Evolutionary conservation across 1,140 invertebrate genomes (phyloP).

Genomic region (Scaptodrosophila lebanonensis): DNA sequence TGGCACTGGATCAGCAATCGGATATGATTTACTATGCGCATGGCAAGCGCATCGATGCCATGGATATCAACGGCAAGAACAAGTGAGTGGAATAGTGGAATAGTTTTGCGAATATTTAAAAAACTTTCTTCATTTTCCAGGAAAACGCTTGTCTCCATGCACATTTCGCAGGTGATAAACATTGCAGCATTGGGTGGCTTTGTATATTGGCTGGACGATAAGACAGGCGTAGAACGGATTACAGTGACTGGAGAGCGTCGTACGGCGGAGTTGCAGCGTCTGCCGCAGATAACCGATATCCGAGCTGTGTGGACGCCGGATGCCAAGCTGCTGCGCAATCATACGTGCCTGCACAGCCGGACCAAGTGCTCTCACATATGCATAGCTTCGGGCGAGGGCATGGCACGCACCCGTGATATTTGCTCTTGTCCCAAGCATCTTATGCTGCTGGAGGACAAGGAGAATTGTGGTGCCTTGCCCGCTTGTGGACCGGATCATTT

Average conservation of each 20-base stretch:
- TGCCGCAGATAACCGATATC: constrained; percentile 81
- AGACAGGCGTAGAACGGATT: constrained; percentile 79
- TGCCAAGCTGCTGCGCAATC: constrained; percentile 62
- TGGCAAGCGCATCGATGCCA: constrained; percentile 85
- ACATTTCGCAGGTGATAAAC: constrained; percentile 79
- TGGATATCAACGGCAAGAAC: constrained; percentile 85
- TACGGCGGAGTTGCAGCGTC: constrained; percentile 77
- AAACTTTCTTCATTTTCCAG: constrained; percentile 37
- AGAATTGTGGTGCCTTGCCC: constrained; percentile 84
- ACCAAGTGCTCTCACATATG: constrained; percentile 78
- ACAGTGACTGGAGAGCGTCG: constrained; percentile 78
- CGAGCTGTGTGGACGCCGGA: constrained; percentile 79
- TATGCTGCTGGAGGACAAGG: constrained; percentile 83
- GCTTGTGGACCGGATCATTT: constrained; percentile 88
- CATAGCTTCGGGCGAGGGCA: constrained; percentile 83
- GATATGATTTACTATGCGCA: constrained; percentile 92
- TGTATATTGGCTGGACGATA: constrained; percentile 91
- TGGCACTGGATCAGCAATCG: constrained; percentile 88
- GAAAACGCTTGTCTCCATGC: constrained; percentile 77
- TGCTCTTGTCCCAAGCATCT: constrained; percentile 89
- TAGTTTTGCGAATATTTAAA: background rate
- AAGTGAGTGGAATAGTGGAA: constrained; percentile 78
- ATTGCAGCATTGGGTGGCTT: constrained; percentile 84
- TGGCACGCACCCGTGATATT: constrained; percentile 77
- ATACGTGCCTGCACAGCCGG: constrained; percentile 66